Evolutionary conservation across 2,797 vertebrate genomes (phyloP), one percentile per base, ranked within the genome.

Genomic region (Poecilia wingei): DNA sequence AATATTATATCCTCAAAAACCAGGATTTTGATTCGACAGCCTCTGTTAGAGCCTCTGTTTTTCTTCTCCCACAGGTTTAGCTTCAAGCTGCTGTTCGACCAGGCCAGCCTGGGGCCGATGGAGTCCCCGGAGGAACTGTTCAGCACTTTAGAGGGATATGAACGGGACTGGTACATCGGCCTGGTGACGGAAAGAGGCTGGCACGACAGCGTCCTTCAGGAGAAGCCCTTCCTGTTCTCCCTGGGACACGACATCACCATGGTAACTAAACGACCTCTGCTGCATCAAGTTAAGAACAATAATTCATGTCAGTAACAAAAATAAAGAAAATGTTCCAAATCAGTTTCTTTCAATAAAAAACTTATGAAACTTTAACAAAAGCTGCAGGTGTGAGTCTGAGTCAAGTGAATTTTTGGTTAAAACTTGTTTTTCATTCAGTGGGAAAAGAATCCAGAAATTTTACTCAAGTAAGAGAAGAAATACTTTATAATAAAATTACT

Each of bases 11-110:
- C 20, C 6, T 51, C 49, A 22, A 22, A 22, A 51, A 22, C 2
- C 6, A 2, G 7, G 18, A 22, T 51, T 51, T 22, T 8, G 49
- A 51, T 51, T 51, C 6, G 20, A 51, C 49, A 22, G 41, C 31
- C 46, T 79, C 75, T 0, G 79, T 31, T 33, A 73, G 10, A 72
- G 4, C 10, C 20, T 55, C 78, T 70, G 41, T 45, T 5, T 77
- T 78, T 79, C 78, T 22, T 87, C 72, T 28, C 2, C 64, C 71
- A 64, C 83, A 99, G 98, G 91, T 99, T 98, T 83, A 97, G 97
- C 81, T 97, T 99, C 84, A 99, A 99, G 91, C 93, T 99, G 33
- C 97, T 99, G 95, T 95, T 99, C 92, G 98, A 99, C 93, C 97
- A 99, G 93, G 97, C 97, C 45, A 98, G 97, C 90, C 94, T 99